phyloP scores from a whole-genome alignment of 2,113 vertebrate genomes.

The Dasyornis broadbenti region DNA sequence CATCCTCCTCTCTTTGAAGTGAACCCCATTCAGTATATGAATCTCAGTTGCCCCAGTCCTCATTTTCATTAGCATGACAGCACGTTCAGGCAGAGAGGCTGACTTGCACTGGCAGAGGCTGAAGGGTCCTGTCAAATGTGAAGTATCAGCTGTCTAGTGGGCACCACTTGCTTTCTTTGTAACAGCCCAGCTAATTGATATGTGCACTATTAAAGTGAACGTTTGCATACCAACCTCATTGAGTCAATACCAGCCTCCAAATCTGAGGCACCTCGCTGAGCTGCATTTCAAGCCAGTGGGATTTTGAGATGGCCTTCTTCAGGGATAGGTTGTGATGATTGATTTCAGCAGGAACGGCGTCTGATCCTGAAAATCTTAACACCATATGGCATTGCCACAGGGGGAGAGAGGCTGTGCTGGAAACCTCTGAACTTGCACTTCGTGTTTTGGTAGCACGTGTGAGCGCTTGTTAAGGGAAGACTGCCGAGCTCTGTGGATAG shows the following conservation, averaged over 20 bases:
- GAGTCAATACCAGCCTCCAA: background rate
- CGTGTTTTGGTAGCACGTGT: background rate
- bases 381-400: slow-evolving; percentile 13
- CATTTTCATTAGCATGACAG: background rate
- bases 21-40: background rate
- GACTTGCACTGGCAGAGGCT: background rate
- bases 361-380: slow-evolving; percentile 14
- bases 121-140: background rate
- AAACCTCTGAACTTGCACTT: slow-evolving; percentile 18
- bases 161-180: background rate
- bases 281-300: background rate
- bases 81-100: background rate
- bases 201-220: background rate
- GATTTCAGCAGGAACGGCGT: background rate
- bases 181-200: background rate
- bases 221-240: background rate
- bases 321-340: background rate
- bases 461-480: slow-evolving; percentile 55
- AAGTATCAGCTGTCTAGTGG: background rate
- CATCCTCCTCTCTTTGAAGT: background rate
- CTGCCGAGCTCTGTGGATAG: slow-evolving; percentile 69
- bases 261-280: background rate
- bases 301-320: background rate
- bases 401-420: slow-evolving; percentile 15
- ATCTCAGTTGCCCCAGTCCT: background rate